These are phyloP conservation scores for Antheraea assamensis DNA, from an alignment of 2,888 invertebrate species.

Conservation along the genomic window DNA sequence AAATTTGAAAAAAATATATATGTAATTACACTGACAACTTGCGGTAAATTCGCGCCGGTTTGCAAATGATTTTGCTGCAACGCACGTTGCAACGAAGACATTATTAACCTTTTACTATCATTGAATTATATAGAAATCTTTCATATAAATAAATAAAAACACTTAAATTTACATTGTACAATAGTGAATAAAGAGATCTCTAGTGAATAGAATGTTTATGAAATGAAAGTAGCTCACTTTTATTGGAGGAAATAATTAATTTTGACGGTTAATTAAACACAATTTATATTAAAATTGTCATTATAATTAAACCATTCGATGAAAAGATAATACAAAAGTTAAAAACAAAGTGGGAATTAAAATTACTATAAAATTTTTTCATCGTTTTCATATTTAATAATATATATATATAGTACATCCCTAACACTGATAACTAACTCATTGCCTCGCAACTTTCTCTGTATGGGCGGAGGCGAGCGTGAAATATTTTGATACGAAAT, in stretches of 20 bases:
- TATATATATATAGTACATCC: not conserved
- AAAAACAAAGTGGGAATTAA: not conserved
- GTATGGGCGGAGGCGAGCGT: conserved; percentile 17
- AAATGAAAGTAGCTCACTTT: no score
- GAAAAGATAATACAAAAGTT: not conserved
- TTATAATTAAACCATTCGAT: not conserved
- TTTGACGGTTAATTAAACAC: not conserved
- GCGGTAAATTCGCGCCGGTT: no score
- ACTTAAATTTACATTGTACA: not conserved
- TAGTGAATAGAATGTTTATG: not conserved
- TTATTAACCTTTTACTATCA: not conserved
- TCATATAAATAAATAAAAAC: not conserved
- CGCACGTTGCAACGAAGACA: not conserved
- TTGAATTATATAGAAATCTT: not conserved
- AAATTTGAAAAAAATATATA: no score
- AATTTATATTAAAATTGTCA: no score
- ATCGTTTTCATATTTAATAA: not conserved
- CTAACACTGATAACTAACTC: conserved; percentile 22
- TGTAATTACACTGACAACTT: no score
- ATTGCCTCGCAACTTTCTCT: conserved; percentile 30
- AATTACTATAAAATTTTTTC: not conserved
- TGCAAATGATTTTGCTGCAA: not conserved
- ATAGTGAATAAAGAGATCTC: not conserved
- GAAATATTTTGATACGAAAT: conserved; percentile 12
- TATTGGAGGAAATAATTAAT: not conserved